Base-by-base conservation (phyloP, 2,113 vertebrate species). In the Indicator indicator region DNA sequence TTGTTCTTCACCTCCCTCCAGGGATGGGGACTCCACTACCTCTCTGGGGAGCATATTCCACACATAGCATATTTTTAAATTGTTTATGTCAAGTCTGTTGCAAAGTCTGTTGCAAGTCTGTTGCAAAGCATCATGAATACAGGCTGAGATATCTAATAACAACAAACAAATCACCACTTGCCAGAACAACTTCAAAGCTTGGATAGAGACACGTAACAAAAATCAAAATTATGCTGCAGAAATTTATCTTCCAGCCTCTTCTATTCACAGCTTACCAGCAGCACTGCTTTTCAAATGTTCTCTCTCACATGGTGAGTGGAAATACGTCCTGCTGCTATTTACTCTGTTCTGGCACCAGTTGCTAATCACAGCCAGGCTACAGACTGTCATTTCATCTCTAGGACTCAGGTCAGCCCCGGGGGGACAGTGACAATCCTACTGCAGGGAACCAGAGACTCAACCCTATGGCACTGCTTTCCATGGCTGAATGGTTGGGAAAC, bases 121-220 rank as follows among this genome's bases (percentile, higher is more conserved):
- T 24, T 79, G 20, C 30, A 91, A 76, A 93, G 64, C 36, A 65
- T 38, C 82, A 69, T 19, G 68, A 94, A 82, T n/a, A 40, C 59
- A 55, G 14, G 50, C 70, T 69, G 67, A 86, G 48, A 78, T 19
- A 36, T 23, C n/a, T 54, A 93, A 68, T 40, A 62, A 71, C 55
- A 90, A 74, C 68, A 90, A 85, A 36, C 46, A 58, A 67, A 81
- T 15, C 63, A 70, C 16, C n/a, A 8, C 46, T 86, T 74, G 69
- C 75, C 83, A 86, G 68, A 63, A 87, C 40, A 87, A 83, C 75
- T 85, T 88, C 82, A 86, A 94, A 80, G 82, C 50, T 54, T 32
- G 46, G 21, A 24, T 52, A 52, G 4, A 15, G 23, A 87, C 1
- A 0, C 36, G 26, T 1, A 67, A 48, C 9, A 60, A 83, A 90